Evolutionary conservation across 2,888 invertebrate genomes (phyloP).

Genomic region (Girardia tigrina): DNA sequence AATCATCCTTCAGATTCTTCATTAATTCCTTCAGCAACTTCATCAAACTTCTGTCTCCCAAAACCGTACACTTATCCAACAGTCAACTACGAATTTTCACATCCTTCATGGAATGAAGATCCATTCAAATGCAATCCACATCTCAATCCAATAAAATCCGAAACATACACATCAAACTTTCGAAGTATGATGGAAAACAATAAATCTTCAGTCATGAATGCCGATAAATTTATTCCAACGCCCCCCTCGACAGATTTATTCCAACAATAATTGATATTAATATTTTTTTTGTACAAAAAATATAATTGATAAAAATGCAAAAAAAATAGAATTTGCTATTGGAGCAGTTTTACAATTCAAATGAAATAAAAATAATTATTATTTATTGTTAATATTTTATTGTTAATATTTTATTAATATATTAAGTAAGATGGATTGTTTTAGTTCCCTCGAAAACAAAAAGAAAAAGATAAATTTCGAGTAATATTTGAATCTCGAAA

Average conservation of each 20-base stretch:
- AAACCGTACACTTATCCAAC: conserved; percentile 11
- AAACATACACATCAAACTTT: neutral
- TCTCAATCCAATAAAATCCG: neutral
- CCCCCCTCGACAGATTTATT: neutral
- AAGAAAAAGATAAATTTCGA: too few species aligned
- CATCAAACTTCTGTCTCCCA: neutral
- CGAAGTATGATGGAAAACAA: conserved; percentile 11
- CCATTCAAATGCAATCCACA: neutral
- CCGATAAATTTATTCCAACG: conserved; percentile 11
- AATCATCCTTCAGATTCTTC: neutral
- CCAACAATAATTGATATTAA: neutral
- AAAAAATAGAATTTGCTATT: too few species aligned
- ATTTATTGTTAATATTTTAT: too few species aligned
- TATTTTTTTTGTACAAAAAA: neutral
- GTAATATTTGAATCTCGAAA: too few species aligned
- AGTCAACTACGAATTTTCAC: neutral
- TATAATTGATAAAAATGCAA: neutral
- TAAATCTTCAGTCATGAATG: neutral
- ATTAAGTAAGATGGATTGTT: too few species aligned
- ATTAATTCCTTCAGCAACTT: neutral
- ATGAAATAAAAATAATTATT: too few species aligned
- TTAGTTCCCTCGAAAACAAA: too few species aligned
- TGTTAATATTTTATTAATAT: too few species aligned
- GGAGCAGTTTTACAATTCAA: too few species aligned
- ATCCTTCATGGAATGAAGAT: conserved; percentile 1